Evolutionary conservation across 2,797 vertebrate genomes (phyloP).

Genomic region (Leuciscus waleckii): DNA sequence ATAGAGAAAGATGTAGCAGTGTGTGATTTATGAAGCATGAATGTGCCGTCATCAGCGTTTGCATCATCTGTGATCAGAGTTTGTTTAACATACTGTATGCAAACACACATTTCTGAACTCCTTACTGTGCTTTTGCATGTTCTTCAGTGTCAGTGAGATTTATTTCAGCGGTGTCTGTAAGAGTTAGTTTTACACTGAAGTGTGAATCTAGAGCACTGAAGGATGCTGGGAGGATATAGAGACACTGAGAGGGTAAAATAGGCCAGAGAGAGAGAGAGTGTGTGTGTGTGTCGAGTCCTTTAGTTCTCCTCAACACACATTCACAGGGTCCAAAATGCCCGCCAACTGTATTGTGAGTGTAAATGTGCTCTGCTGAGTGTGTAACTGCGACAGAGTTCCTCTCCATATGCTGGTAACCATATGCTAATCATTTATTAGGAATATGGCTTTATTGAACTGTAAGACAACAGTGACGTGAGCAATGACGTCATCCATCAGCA

Average conservation of each 20-base stretch:
- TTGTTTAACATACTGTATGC: background rate
- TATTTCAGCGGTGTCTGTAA: background rate
- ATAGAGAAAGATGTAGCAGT: background rate
- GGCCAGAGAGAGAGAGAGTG: conserved; percentile 28
- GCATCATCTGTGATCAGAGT: background rate
- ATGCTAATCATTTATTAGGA: background rate
- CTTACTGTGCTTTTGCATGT: conserved; percentile 32
- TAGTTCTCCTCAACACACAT: conserved; percentile 16
- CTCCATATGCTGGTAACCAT: conserved; percentile 17
- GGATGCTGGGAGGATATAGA: conserved; percentile 21
- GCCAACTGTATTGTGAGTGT: background rate
- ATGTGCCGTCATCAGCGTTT: background rate
- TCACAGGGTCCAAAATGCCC: background rate
- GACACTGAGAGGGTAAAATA: conserved; percentile 27
- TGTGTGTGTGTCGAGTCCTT: conserved; percentile 1
- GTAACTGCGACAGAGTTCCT: background rate
- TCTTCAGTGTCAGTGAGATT: conserved; percentile 5
- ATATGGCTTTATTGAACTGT: background rate
- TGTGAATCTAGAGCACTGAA: conserved; percentile 33
- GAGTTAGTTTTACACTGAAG: background rate
- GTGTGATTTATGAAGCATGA: background rate
- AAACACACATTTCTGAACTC: conserved; percentile 31
- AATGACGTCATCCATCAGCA: no score
- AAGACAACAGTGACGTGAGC: background rate
- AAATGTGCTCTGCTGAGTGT: conserved; percentile 11